phyloP scores from a whole-genome alignment of 2,113 vertebrate species.

The Etia nguti region DNA sequence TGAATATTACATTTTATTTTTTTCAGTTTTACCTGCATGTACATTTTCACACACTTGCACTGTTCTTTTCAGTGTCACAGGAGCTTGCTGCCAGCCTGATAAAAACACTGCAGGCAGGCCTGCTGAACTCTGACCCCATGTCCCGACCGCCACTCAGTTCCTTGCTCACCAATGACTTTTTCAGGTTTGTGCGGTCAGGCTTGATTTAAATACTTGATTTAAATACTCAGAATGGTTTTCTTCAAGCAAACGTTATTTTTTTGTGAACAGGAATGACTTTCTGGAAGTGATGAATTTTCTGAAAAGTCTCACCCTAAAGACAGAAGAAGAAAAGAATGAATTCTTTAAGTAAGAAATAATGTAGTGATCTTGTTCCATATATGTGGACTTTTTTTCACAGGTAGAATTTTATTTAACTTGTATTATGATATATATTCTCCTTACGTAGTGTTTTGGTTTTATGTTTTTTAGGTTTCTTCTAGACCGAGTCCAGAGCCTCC shows the following conservation, averaged over 20 bases:
- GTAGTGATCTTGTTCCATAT: background rate
- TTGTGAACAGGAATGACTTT: constrained; percentile 87
- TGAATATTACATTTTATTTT: background rate
- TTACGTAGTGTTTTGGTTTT: background rate
- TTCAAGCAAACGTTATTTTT: background rate
- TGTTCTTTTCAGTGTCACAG: constrained; percentile 57
- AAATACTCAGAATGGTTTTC: fast-evolving
- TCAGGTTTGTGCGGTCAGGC: constrained; percentile 76
- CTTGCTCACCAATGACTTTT: constrained; percentile 86
- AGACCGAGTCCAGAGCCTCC: constrained; percentile 85
- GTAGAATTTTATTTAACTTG: background rate
- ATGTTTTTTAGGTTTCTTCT: constrained; percentile 83
- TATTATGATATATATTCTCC: background rate
- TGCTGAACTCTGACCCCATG: constrained; percentile 80
- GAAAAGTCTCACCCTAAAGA: constrained; percentile 91
- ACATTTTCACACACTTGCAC: background rate
- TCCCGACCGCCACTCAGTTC: constrained; percentile 78
- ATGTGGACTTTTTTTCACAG: background rate
- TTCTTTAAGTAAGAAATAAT: constrained; percentile 91
- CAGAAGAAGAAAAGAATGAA: constrained; percentile 95
- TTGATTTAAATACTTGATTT: background rate
- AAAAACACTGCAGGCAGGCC: constrained; percentile 76
- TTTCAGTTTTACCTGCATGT: background rate
- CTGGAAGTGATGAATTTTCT: constrained; percentile 94
- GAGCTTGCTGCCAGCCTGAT: constrained; percentile 76